A percentile compares a stretch with the other conserved stretches of the same genome.
Evolutionary conservation across 2,888 invertebrate species (phyloP).

Genomic region (Phorcus lineatus): DNA sequence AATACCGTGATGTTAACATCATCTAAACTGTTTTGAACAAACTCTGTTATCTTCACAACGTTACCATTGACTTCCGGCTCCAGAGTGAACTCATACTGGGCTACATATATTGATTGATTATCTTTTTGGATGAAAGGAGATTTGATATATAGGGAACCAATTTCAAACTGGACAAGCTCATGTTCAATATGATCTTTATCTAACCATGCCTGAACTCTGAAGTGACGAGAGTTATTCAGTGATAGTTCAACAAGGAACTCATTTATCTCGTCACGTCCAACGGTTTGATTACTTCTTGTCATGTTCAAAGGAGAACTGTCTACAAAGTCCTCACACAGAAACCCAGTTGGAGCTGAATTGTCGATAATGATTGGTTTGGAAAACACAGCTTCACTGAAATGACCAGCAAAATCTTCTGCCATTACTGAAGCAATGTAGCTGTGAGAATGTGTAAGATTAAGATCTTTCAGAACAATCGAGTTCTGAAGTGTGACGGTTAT

Average conservation of each 20-base stretch:
- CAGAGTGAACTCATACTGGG: not conserved
- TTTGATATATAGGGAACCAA: not conserved
- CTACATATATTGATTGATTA: not conserved
- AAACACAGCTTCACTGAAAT: not conserved
- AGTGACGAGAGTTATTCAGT: not conserved
- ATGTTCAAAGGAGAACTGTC: not conserved
- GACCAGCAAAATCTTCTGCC: constrained; percentile 14
- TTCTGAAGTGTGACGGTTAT: not conserved
- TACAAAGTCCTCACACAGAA: not conserved
- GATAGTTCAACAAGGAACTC: not conserved
- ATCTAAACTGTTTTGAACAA: not conserved
- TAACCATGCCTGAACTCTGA: not conserved
- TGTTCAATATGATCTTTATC: not conserved
- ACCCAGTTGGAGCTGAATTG: not conserved
- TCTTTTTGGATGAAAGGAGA: not conserved
- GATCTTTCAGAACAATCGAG: not conserved
- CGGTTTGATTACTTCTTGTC: not conserved
- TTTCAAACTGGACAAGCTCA: not conserved
- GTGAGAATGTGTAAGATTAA: not conserved
- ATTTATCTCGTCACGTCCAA: not conserved
- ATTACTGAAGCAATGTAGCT: not conserved
- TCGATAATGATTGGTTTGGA: not conserved
- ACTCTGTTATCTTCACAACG: not conserved
- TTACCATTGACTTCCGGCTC: not conserved
- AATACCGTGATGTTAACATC: not conserved